Evolutionary conservation across 1,140 invertebrate genomes (phyloP), one percentile per base, ranked within the genome.

Genomic region (Lepidurus packardi): DNA sequence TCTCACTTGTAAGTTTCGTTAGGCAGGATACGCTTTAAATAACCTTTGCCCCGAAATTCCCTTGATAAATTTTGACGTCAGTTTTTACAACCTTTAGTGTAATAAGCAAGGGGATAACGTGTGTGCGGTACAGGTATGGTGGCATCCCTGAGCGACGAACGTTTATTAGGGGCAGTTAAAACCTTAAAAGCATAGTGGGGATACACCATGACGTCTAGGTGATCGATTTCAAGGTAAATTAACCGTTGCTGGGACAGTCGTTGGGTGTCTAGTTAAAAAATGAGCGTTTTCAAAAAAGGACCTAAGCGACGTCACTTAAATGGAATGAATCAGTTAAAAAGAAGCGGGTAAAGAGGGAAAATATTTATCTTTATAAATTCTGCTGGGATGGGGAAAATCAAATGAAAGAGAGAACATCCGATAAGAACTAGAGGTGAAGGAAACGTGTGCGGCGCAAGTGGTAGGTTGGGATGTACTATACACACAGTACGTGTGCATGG

Each of bases 151-250:
- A 11, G 45, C 45, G 16, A 65, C 7, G 53, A 7, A 9, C 16
- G 53, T 65, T 65, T 65, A 65, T 65, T 13, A 65, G 53, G 45
- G 53, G 53, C 21, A 65, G 53, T 65, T 65, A 65, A 65, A 34
- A 34, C 34, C 34, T 34, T 34, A 34, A 65, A 65, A 65, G 53
- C 8, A 21, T 11, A 65, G 53, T 13, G 13, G 21, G 21, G 53
- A 65, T 65, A 13, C 53, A 65, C 6, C 8, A 5, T 65, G 53
- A 21, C 4, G 53, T 21, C 16, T 47, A 16, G 53, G 53, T 65
- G 53, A 65, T 65, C 53, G 53, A 65, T 65, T 65, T 65, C 53
- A 21, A n/a, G 53, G 53, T 65, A 16, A 65, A 65, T 65, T 65
- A 65, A 65, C 34, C 53, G 53, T 65, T 4, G 21, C 53, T 21